Base-by-base conservation (phyloP, 2,797 vertebrate genomes). In the Sciaenops ocellatus region DNA sequence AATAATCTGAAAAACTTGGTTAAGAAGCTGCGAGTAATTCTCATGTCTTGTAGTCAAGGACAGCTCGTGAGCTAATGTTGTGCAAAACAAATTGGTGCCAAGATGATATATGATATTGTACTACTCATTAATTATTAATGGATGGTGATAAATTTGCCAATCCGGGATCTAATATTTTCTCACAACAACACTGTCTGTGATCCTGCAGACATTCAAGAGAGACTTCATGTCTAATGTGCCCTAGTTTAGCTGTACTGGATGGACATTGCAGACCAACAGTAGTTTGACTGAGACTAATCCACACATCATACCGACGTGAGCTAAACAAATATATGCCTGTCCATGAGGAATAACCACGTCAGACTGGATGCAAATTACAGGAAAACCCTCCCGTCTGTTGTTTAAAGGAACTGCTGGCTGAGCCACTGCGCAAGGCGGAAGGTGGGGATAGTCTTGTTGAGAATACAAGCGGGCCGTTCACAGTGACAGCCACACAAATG, bases 311-410 rank as follows among this genome's bases (percentile, higher is more conserved):
- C 18, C 38, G 59, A 42, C 22, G 48, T 17, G n/a, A 10, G n/a
- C 15, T 48, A 65, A 69, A 73, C 70, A 76, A 83, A 80, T 60
- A 20, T 54, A 28, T 51, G 26, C 42, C 15, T 50, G 52, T 54
- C 55, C 3, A 55, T 42, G 41, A 42, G 38, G 55, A 84, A 67
- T 24, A 46, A 68, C 20, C 3, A 47, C 22, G 69, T 34, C 17
- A 78, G 54, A 46, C 51, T 48, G 48, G 60, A 89, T 85, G 86
- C 77, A 91, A 88, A 88, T 87, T 15, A 67, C 8, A 81, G 60
- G 61, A 69, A 69, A 52, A 75, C 48, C 59, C 52, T 48, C 51
- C 65, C 71, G 46, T 74, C 63, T 80, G 79, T 69, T 72, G 70
- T 69, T 42, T 59, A 30, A 81, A 75, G 15, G 50, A 79, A 69